A percentile compares a stretch with the other conserved stretches of the same genome.
Evolutionary conservation across 2,113 vertebrate genomes (phyloP).

Genomic region (Trachemys scripta): DNA sequence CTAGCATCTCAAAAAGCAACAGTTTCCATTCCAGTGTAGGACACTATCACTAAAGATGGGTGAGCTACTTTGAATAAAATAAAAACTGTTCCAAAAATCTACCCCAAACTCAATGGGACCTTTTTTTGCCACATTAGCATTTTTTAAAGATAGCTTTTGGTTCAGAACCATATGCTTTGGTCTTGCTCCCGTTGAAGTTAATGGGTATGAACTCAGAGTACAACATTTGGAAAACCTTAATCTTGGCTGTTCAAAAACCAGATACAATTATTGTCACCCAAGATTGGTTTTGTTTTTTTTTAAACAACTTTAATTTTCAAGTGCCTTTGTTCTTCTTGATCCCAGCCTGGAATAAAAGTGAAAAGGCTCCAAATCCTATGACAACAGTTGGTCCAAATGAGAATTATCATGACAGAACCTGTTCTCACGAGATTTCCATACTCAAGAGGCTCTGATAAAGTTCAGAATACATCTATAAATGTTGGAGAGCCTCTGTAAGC

Average conservation of each 20-base stretch:
- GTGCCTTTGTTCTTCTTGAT: constrained; percentile 53
- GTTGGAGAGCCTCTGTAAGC: not conserved
- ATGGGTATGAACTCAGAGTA: not conserved
- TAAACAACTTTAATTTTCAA: constrained; percentile 25
- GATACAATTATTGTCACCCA: not conserved
- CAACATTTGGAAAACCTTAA: not conserved
- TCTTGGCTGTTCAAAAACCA: not conserved
- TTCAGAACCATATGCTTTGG: not conserved
- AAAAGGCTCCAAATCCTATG: constrained; percentile 11
- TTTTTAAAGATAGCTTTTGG: not conserved
- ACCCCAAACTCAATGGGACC: not conserved
- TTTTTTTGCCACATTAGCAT: not conserved
- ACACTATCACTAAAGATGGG: not conserved
- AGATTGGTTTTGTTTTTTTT: not conserved
- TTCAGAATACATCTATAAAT: constrained; percentile 8
- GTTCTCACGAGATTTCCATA: constrained; percentile 59
- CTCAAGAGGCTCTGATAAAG: constrained; percentile 47
- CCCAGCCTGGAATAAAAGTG: constrained; percentile 34
- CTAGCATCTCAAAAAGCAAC: not conserved
- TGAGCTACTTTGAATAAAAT: not conserved
- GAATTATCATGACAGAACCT: constrained; percentile 53
- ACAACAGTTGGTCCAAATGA: constrained; percentile 40
- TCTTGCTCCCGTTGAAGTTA: not conserved
- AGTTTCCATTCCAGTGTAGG: not conserved
- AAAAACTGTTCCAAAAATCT: not conserved